Evolutionary conservation across 23 tunicate species (phyloP), one percentile per base, ranked within the genome.

Genomic region (Trididemnum clinides): DNA sequence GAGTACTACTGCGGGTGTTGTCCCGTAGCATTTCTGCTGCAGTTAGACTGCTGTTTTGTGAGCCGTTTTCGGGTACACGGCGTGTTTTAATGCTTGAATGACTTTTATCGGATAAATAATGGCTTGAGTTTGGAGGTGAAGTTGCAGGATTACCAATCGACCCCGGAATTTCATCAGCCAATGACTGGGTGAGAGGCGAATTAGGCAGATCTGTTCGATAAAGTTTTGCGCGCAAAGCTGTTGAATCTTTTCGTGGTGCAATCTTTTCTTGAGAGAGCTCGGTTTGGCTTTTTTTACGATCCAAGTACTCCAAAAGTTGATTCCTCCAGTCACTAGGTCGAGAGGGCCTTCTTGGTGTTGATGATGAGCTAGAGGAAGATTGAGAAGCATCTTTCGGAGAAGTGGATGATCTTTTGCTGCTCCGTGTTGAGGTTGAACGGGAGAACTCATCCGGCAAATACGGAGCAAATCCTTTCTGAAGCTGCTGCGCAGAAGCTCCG

Each of bases 281-380:
- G 37, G 6, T 66, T 37, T 6, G 6, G 7, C 37, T n/a, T 32
- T 66, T 66, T 66, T 66, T 66, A 15, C 92, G 77, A 35, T 92
- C 97, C 28, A 92, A 49, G 50, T 92, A 91, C 22, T 86, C 89
- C 69, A 92, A 59, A 2, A 92, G 81, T 62, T 92, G 91, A 72
- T 88, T 70, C 50, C 76, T 88, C 97, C 97, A 92, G 34, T 88
- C 97, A 1, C 82, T 84, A 18, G 97, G 97, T 78, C 70, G 65
- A 1, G 84, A 44, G 18, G 96, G 65, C 33, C 76, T 76, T 27
- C 44, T 36, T 19, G 7, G 3, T 29, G 23, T 78, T 12, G 21
- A 57, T 12, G 6, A 22, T 22, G 26, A 12, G 2, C 37, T 29
- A 32, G 36, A 7, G 31, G 75, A 37, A 12, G 25, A 5, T 44